Percentiles rank a stretch among this genome's conserved stretches.
These are phyloP conservation scores for Drosophila melanosoma DNA, from an alignment of 2,888 invertebrate species.

Conservation along the genomic window DNA sequence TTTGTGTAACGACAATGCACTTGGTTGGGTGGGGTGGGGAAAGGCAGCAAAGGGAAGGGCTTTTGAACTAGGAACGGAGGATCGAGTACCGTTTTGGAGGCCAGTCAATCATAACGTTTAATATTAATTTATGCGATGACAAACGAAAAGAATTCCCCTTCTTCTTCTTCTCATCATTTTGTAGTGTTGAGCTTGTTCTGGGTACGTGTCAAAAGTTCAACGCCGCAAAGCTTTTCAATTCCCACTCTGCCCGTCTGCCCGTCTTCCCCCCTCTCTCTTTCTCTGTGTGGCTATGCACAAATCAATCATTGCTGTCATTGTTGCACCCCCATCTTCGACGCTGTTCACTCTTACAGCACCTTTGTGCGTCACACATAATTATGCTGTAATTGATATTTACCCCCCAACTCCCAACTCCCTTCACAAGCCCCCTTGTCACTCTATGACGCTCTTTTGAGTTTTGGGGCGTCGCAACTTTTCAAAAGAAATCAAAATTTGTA, in stretches of 20 bases:
- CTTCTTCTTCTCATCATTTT: constrained; percentile 3
- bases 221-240: constrained; percentile 42
- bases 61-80: constrained; percentile 12
- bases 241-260: constrained; percentile 28
- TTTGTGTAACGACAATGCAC: constrained; percentile 43
- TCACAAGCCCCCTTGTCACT: constrained; percentile 22
- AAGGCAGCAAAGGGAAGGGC: neutral
- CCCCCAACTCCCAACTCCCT: constrained; percentile 3
- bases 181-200: constrained; percentile 19
- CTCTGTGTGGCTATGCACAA: constrained; percentile 56
- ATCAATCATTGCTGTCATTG: constrained; percentile 76
- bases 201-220: constrained; percentile 60
- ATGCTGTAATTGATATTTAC: constrained; percentile 80
- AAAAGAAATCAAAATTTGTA: constrained; percentile 81
- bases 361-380: constrained; percentile 78
- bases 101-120: constrained; percentile 74
- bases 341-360: constrained; percentile 8
- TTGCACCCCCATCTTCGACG: constrained; percentile 8
- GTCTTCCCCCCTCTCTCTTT: constrained; percentile 12
- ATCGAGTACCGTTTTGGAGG: constrained; percentile 62
- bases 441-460: constrained; percentile 20
- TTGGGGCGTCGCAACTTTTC: constrained; percentile 72
- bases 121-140: constrained; percentile 77
- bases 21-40: neutral
- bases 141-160: constrained; percentile 68